Base-by-base conservation (phyloP, 2,113 vertebrate genomes). In the Galemys pyrenaicus region DNA sequence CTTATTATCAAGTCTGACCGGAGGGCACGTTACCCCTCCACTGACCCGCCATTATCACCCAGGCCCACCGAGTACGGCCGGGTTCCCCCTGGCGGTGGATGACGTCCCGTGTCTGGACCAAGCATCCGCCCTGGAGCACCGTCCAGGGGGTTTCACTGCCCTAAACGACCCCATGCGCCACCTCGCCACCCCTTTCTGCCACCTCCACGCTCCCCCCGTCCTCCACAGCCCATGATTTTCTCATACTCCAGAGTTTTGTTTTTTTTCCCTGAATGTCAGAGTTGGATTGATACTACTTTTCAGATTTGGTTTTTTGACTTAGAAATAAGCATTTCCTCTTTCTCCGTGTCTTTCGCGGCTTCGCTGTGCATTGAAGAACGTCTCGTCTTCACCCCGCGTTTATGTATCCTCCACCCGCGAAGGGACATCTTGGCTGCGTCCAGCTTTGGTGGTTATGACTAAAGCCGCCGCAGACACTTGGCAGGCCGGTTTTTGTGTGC, bases 31-130 rank as follows among this genome's bases (percentile, higher is more conserved):
- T 16, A 6, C 5, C 10, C 2, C 5, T 30, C 41, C 58, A 7
- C 0, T 0, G 49, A n/a, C 19, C 0, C 58, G 0, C 20, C 49
- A 0, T 58, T 1, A 9, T 44, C 30, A 4, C 13, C 32, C 85
- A 8, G 9, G 37, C 16, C 77, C 32, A 1, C 2, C 0, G 46
- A 46, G 20, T 10, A 20, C 46, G 19, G 6, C 0, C 19, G 71
- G 37, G 71, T 8, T 58, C n/a, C 9, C 81, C 17, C 82, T 39
- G 20, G 54, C 17, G 0, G 65, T n/a, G 13, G 32, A 3, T 28
- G 62, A 6, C 17, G 0, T 16, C 28, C 35, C 39, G 0, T 16
- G 44, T 2, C 41, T 20, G 74, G 30, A 49, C 65, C 16, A 32
- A 5, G 32, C 9, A 3, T 28, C 77, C 28, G 46, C 75, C 56